Percentiles rank a stretch among this genome's conserved stretches.
These are phyloP conservation scores for Theocolax elegans DNA, from an alignment of 1,140 invertebrate genomes.

Conservation along the genomic window DNA sequence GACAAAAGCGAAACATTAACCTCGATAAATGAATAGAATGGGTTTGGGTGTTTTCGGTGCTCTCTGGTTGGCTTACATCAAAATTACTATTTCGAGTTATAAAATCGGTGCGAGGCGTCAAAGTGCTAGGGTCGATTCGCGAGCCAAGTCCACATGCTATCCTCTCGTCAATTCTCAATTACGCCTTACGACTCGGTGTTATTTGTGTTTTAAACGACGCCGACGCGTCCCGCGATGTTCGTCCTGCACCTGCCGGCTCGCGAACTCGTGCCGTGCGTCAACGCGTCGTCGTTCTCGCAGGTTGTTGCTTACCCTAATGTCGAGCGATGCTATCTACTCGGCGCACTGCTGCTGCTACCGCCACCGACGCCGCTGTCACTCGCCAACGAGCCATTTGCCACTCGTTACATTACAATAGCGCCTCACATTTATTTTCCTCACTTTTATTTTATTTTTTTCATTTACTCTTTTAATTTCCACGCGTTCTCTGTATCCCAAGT, in stretches of 20 bases:
- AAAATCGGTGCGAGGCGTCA: not conserved
- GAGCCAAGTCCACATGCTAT: slow-evolving; percentile 51
- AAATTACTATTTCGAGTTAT: too few relatives aligned
- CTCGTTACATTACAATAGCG: slow-evolving; percentile 28
- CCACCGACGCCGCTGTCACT: slow-evolving; percentile 11
- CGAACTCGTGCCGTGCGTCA: slow-evolving; percentile 26
- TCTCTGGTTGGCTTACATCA: too few relatives aligned
- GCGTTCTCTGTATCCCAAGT: slow-evolving; percentile 13
- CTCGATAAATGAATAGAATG: too few relatives aligned
- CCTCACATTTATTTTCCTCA: too few relatives aligned
- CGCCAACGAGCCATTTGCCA: slow-evolving; percentile 22
- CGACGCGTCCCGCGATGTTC: too few relatives aligned
- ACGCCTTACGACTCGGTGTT: slow-evolving; percentile 41
- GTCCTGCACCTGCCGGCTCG: too few relatives aligned
- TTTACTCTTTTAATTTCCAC: not conserved
- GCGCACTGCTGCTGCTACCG: not conserved
- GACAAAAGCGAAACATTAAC: too few relatives aligned
- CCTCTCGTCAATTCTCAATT: slow-evolving; percentile 56
- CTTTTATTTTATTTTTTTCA: slow-evolving; percentile 17
- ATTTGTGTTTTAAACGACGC: slow-evolving; percentile 48
- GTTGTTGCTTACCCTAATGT: slow-evolving; percentile 26
- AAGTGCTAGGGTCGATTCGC: slow-evolving; percentile 42
- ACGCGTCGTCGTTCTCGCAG: slow-evolving; percentile 5
- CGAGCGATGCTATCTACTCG: slow-evolving; percentile 29
- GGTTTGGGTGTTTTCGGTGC: too few relatives aligned